Evolutionary conservation across 2,797 vertebrate species (phyloP).

Genomic region (Smutsia temminckii): DNA sequence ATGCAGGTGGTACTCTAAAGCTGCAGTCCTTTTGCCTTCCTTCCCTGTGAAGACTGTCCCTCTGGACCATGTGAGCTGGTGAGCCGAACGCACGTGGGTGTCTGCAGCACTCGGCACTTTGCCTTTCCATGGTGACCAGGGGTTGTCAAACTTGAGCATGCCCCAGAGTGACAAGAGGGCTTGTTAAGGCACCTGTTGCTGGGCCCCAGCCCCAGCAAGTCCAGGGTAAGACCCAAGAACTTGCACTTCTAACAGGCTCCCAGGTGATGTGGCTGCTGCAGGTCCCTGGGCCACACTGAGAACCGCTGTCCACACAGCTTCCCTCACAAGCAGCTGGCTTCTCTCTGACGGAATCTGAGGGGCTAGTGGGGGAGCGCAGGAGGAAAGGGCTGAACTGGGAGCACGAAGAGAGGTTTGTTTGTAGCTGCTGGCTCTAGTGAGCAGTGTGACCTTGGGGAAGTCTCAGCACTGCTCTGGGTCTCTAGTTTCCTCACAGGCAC

Average conservation of each 20-base stretch:
- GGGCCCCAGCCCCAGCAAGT: background rate
- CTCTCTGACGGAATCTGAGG: background rate
- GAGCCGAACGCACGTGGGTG: background rate
- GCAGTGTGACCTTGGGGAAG: background rate
- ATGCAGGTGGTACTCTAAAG: background rate
- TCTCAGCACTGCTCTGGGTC: background rate
- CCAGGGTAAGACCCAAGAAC: background rate
- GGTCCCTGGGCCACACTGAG: background rate
- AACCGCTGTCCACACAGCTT: background rate
- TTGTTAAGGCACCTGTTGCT: background rate
- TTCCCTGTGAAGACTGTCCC: background rate
- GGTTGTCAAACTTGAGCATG: background rate
- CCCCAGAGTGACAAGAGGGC: background rate
- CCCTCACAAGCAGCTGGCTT: background rate
- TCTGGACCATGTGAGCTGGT: background rate
- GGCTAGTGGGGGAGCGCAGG: rapidly evolving
- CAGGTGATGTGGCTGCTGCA: background rate
- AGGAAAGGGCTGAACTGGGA: background rate
- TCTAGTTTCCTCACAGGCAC: background rate
- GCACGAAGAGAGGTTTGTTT: background rate
- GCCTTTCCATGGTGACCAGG: background rate
- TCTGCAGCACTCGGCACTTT: background rate
- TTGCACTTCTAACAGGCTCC: background rate
- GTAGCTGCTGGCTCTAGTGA: background rate
- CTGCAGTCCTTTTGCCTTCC: background rate